A percentile compares a stretch with the other conserved stretches of the same genome.
Conservation (phyloP, 1,140 invertebrate species). For the Akabosia matsudoensis region DNA sequence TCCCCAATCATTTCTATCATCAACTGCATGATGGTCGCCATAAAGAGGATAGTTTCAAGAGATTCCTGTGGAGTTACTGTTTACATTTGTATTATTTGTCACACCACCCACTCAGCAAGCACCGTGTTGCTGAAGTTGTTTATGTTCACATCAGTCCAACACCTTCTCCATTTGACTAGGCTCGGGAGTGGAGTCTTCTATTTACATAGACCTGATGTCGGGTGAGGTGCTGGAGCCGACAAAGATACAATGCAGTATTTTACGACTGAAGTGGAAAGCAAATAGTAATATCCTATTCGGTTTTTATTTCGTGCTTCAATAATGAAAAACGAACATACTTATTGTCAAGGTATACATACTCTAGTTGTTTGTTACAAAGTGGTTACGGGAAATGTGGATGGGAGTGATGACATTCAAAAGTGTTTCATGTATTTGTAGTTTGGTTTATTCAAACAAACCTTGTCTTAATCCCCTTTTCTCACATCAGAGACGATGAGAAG, state of each 20-base stretch:
- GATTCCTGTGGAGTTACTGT: background rate
- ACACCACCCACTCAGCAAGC: background rate
- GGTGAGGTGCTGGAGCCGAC: background rate
- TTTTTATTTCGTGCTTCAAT: background rate
- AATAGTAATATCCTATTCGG: background rate
- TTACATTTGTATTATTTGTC: constrained; percentile 7
- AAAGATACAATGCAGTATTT: background rate
- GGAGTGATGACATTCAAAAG: background rate
- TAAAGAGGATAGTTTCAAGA: background rate
- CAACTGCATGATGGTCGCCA: background rate
- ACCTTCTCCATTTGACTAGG: too few relatives aligned
- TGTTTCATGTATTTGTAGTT: background rate
- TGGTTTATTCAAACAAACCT: constrained; percentile 21
- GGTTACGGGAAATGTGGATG: background rate
- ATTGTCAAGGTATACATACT: background rate
- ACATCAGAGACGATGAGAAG: background rate
- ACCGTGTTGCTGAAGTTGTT: background rate
- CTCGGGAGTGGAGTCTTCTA: too few relatives aligned
- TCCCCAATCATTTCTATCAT: background rate
- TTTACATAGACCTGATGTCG: background rate
- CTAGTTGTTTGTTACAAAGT: background rate
- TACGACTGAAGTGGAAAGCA: background rate
- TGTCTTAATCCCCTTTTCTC: constrained; percentile 1
- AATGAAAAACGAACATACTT: background rate
- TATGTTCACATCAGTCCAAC: background rate